phyloP scores from a whole-genome alignment of 2,888 invertebrate species.

The Rhogogaster chlorosoma region DNA sequence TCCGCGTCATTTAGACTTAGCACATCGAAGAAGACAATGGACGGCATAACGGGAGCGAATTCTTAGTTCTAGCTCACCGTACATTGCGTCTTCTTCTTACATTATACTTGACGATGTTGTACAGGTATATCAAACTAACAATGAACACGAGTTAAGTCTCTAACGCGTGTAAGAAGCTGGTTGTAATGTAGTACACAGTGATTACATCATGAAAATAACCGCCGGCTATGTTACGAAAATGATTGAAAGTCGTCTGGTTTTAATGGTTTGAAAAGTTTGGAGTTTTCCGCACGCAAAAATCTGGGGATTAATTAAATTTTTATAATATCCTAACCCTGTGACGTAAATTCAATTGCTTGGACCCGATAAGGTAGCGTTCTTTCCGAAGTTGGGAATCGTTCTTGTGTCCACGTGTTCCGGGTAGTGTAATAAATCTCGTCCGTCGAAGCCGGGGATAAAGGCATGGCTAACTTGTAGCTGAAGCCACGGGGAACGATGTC shows the following conservation, averaged over 20 bases:
- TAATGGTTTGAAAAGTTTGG: neutral
- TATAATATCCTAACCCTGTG: neutral
- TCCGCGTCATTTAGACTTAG: neutral
- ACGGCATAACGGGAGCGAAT: slow-evolving; percentile 19
- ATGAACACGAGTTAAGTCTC: neutral
- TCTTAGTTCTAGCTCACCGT: neutral
- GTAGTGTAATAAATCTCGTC: neutral
- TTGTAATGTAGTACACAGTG: neutral
- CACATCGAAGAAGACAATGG: slow-evolving; percentile 9
- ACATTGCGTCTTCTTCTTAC: neutral
- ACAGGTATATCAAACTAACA: neutral
- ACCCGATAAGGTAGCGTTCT: neutral
- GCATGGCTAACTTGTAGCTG: neutral
- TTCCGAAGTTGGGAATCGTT: neutral
- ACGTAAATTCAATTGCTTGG: neutral
- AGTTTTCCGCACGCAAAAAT: neutral
- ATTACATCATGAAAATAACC: neutral
- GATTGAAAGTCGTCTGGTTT: neutral
- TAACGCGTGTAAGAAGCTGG: neutral
- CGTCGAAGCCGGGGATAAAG: neutral
- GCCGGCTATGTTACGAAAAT: neutral
- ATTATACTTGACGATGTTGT: neutral
- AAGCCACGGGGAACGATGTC: neutral
- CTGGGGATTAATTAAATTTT: neutral
- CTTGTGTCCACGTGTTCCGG: neutral